Percentiles rank a stretch among this genome's conserved stretches.
phyloP scores from a whole-genome alignment of 1,140 invertebrate species.

The Choristoneura fumiferana region DNA sequence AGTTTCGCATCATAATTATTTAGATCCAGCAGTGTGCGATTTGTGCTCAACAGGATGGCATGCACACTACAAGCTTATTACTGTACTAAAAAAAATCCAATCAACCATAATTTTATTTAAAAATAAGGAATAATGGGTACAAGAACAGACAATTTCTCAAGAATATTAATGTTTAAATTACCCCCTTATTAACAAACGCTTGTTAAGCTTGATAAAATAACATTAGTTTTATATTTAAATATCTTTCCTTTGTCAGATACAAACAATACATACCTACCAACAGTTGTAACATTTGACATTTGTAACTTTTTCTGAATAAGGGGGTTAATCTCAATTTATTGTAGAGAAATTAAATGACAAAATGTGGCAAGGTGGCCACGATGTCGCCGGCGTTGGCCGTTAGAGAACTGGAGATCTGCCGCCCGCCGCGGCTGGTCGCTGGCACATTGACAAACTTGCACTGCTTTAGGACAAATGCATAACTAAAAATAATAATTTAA shows the following conservation, averaged over 20 bases:
- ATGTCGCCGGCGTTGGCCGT: background rate
- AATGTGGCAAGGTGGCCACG: too few species aligned
- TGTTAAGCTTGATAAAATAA: too few species aligned
- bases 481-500: slow-evolving; percentile 49
- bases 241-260: too few species aligned
- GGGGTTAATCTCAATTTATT: too few species aligned
- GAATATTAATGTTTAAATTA: too few species aligned
- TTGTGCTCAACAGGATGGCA: background rate
- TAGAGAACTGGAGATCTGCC: slow-evolving; percentile 3
- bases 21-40: slow-evolving; percentile 8
- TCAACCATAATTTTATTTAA: slow-evolving; percentile 6
- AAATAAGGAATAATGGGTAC: background rate
- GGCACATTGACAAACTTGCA: background rate
- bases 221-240: too few species aligned
- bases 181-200: too few species aligned
- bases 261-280: too few species aligned
- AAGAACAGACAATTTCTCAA: too few species aligned
- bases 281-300: too few species aligned
- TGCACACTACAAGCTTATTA: slow-evolving; percentile 6
- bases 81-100: background rate
- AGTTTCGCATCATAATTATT: slow-evolving; percentile 23
- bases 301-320: too few species aligned
- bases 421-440: background rate
- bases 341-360: too few species aligned
- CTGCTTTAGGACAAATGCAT: slow-evolving; percentile 17